A percentile compares a stretch with the other conserved stretches of the same genome.
phyloP scores from a whole-genome alignment of 2,888 invertebrate species.

The Deroplatys truncata region DNA sequence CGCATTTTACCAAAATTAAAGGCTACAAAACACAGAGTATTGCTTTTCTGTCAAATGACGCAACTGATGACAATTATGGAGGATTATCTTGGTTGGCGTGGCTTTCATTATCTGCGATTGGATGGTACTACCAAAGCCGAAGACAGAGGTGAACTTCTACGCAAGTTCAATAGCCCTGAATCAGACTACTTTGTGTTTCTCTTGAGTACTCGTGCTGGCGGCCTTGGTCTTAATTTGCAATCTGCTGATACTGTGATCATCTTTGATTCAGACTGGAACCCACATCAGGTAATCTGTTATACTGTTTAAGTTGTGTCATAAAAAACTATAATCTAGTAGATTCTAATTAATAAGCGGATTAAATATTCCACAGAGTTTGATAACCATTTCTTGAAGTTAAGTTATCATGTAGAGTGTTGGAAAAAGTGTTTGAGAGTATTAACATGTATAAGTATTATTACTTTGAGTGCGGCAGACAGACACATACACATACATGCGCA shows the following conservation, averaged over 20 bases:
- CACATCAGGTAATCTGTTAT: constrained; percentile 51
- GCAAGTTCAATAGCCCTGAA: constrained; percentile 48
- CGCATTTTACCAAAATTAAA: constrained; percentile 59
- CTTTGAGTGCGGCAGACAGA: no score
- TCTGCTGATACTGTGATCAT: constrained; percentile 65
- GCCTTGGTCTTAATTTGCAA: constrained; percentile 59
- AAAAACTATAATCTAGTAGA: no score
- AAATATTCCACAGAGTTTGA: no score
- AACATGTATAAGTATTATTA: no score
- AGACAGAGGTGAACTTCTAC: constrained; percentile 55
- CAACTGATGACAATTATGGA: constrained; percentile 59
- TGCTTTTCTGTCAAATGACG: constrained; percentile 65
- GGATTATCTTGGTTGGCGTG: constrained; percentile 55
- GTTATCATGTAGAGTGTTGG: no score
- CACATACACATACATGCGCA: no score
- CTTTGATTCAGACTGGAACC: constrained; percentile 65
- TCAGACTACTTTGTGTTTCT: constrained; percentile 58
- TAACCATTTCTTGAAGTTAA: no score
- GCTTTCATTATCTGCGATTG: constrained; percentile 52
- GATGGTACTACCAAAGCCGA: constrained; percentile 61
- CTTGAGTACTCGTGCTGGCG: constrained; percentile 59
- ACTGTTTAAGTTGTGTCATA: background rate
- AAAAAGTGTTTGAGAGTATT: no score
- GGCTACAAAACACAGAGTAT: constrained; percentile 51
- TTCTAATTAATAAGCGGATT: no score